A percentile compares a stretch with the other conserved stretches of the same genome.
These are phyloP conservation scores for Carduelis carduelis DNA, from an alignment of 2,797 vertebrate genomes.

Conservation along the genomic window DNA sequence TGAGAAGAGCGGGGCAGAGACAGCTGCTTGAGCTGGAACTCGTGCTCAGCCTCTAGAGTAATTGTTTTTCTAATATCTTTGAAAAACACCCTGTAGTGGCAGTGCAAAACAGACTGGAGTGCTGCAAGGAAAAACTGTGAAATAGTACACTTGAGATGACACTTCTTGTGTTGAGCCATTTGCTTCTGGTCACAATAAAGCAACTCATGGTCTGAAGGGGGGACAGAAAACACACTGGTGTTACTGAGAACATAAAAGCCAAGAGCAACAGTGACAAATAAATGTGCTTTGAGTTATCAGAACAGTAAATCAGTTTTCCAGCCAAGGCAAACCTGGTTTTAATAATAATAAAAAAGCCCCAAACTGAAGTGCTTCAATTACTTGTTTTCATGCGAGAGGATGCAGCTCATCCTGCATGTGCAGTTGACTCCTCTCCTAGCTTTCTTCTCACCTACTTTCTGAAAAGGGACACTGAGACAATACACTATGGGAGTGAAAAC, in stretches of 20 bases:
- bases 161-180: neutral
- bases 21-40: neutral
- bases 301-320: neutral
- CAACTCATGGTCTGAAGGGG: neutral
- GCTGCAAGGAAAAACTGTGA: neutral
- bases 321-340: neutral
- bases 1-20: neutral
- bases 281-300: conserved; percentile 2
- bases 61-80: neutral
- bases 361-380: neutral
- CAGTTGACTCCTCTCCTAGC: neutral
- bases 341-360: neutral
- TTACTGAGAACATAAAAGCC: neutral
- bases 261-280: neutral
- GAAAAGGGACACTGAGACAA: neutral
- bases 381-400: neutral
- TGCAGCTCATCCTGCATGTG: neutral
- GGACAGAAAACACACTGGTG: neutral
- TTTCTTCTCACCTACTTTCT: neutral
- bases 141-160: neutral
- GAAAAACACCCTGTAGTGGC: neutral
- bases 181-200: neutral
- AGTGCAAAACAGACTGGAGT: neutral
- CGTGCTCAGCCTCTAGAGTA: neutral
- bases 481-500: neutral